Conservation (phyloP, 2,888 invertebrate species). For the Dicyrtoma fusca region DNA sequence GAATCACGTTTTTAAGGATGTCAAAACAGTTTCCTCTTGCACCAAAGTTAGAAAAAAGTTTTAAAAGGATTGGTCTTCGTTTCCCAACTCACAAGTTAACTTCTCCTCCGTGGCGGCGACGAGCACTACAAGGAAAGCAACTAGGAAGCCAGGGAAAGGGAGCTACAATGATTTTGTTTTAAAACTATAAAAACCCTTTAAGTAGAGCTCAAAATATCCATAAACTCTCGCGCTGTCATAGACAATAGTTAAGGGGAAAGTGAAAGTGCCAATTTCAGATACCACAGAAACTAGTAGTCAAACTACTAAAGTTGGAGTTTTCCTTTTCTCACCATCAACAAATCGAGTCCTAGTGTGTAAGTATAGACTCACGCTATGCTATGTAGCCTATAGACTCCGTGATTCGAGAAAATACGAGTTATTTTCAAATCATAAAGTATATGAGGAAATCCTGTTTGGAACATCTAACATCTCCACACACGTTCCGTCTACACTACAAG, state of each 20-base stretch:
- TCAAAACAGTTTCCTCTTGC: conserved; percentile 1
- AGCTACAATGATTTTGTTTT: no score
- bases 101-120: neutral
- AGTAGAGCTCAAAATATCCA: no score
- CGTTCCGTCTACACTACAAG: no score
- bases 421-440: no score
- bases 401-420: no score
- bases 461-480: no score
- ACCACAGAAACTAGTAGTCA: conserved; percentile 11
- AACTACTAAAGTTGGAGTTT: conserved; percentile 12
- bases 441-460: no score
- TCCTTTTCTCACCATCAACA: conserved; percentile 6
- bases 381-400: no score
- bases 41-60: neutral
- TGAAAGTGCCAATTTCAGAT: conserved; percentile 30
- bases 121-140: no score
- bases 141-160: no score
- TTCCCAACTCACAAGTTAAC: neutral
- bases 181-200: no score
- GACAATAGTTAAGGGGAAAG: neutral
- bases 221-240: no score
- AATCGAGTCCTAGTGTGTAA: neutral
- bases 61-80: neutral
- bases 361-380: neutral
- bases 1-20: neutral